These are phyloP conservation scores for Harmothoe impar DNA, from an alignment of 2,888 invertebrate genomes.

Conservation along the genomic window DNA sequence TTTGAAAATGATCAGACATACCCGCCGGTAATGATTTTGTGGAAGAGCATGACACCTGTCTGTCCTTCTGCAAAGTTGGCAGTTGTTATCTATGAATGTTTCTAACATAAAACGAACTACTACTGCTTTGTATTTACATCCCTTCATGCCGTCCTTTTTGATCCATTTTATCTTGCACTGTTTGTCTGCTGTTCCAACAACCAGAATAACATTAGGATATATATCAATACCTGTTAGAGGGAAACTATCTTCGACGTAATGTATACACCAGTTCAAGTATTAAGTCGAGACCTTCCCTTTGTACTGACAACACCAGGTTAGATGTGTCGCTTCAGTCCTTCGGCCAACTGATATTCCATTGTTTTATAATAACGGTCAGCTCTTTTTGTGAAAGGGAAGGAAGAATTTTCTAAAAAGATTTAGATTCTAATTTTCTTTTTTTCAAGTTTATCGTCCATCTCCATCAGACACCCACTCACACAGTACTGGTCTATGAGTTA, in stretches of 20 bases:
- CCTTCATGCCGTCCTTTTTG: neutral
- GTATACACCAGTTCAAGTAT: slow-evolving; percentile 43
- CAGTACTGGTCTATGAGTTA: neutral
- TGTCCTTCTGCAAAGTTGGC: neutral
- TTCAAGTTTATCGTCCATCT: slow-evolving; percentile 45
- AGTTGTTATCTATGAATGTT: neutral
- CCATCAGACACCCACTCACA: slow-evolving; percentile 31
- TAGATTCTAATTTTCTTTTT: neutral
- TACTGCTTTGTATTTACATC: slow-evolving; percentile 24
- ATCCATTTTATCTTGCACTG: neutral
- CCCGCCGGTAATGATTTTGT: neutral
- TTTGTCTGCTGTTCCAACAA: slow-evolving; percentile 6
- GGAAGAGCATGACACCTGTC: slow-evolving; percentile 32
- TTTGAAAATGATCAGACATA: slow-evolving; percentile 21
- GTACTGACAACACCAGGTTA: neutral
- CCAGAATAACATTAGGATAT: neutral
- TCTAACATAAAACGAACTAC: slow-evolving; percentile 5
- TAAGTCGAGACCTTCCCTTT: slow-evolving; percentile 39
- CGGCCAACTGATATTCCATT: too few relatives aligned
- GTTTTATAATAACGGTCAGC: neutral
- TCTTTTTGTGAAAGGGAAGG: neutral
- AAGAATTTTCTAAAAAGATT: slow-evolving; percentile 15
- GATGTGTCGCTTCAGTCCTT: neutral
- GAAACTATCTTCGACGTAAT: neutral
- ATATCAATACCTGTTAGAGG: neutral